Percentiles rank a stretch among this genome's conserved stretches.
Evolutionary conservation across 1,140 invertebrate genomes (phyloP).

Genomic region (Condylostylus longicornis): DNA sequence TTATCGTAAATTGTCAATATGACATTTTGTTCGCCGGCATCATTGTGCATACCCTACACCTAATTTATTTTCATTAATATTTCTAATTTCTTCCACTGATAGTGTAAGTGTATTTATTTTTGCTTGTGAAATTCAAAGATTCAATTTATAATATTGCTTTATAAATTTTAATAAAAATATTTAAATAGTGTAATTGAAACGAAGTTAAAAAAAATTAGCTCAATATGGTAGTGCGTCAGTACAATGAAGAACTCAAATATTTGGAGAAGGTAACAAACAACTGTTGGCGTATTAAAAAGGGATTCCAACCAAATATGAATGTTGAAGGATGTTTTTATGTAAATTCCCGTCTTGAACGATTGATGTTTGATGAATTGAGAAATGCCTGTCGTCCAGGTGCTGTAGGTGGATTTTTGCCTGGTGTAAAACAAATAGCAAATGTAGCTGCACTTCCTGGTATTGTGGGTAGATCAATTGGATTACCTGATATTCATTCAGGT

Average conservation of each 20-base stretch:
- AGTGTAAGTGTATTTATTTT: too few relatives aligned
- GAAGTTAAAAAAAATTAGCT: not conserved
- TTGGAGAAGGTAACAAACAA: constrained; percentile 75
- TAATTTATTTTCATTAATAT: too few relatives aligned
- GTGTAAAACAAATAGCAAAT: constrained; percentile 99
- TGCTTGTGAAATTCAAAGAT: too few relatives aligned
- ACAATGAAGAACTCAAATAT: constrained; percentile 87
- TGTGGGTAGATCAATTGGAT: constrained; percentile 76
- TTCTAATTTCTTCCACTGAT: too few relatives aligned
- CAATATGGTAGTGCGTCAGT: constrained; percentile 78
- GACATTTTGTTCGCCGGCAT: too few relatives aligned
- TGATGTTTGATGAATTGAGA: constrained; percentile 95
- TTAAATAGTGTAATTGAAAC: not conserved
- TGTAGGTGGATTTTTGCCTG: constrained; percentile 92
- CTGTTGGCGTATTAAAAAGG: constrained; percentile 94
- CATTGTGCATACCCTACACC: too few relatives aligned
- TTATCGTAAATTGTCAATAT: too few relatives aligned
- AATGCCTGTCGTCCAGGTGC: constrained; percentile 77
- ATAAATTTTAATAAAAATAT: too few relatives aligned
- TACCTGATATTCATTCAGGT: constrained; percentile 97
- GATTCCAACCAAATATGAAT: constrained; percentile 99
- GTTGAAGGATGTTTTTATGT: constrained; percentile 98
- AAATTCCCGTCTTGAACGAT: constrained; percentile 76
- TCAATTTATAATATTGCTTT: too few relatives aligned
- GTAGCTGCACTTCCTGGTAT: constrained; percentile 97